Conservation (phyloP, 35 echinoderm and acorn worm genomes). For the Stichopus chloronotus region DNA sequence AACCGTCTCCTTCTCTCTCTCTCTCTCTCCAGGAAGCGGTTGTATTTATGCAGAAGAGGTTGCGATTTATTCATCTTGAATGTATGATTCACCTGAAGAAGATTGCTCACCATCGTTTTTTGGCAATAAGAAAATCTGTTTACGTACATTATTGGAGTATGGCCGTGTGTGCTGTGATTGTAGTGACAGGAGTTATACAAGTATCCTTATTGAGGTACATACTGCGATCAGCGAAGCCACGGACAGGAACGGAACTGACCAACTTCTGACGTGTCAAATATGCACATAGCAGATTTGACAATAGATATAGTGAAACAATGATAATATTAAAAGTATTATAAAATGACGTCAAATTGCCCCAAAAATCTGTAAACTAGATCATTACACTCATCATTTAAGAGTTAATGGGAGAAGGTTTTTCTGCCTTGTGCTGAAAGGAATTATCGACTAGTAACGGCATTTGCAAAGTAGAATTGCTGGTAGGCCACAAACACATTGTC, state of each 20-base stretch:
- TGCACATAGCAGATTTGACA: no score
- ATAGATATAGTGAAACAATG: no score
- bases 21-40: background rate
- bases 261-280: background rate
- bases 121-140: background rate
- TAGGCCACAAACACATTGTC: no score
- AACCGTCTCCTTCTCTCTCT: no score
- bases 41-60: background rate
- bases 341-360: no score
- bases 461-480: no score
- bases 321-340: no score
- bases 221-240: background rate
- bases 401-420: no score
- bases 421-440: no score
- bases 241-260: background rate
- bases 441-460: no score
- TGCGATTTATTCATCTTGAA: background rate
- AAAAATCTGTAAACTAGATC: no score
- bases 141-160: slow-evolving; percentile 10
- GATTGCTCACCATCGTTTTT: background rate
- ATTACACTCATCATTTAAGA: no score
- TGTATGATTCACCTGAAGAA: background rate
- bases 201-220: background rate
- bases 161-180: background rate
- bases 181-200: background rate